phyloP scores from a whole-genome alignment of 2,888 invertebrate species.

The Bellardia pandia region DNA sequence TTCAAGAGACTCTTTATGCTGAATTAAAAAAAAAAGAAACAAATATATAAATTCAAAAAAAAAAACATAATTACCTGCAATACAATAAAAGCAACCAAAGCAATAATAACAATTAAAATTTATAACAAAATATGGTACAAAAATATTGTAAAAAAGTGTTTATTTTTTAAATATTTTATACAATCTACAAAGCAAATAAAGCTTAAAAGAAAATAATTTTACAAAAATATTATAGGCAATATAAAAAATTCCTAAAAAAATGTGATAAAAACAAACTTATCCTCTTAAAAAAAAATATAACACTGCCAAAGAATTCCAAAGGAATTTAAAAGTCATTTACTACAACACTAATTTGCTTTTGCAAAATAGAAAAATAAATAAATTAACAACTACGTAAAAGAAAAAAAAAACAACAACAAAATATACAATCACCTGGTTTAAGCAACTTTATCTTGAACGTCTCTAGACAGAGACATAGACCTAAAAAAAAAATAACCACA shows the following conservation, averaged over 20 bases:
- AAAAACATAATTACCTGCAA: constrained; percentile 51
- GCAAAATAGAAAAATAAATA: neutral
- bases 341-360: constrained; percentile 15
- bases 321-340: constrained; percentile 19
- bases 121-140: constrained; percentile 10
- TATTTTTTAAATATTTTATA: neutral
- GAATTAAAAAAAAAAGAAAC: constrained; percentile 1
- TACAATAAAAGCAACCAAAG: constrained; percentile 16
- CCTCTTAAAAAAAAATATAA: neutral
- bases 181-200: neutral
- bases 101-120: neutral
- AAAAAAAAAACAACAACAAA: neutral
- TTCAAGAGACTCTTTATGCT: neutral
- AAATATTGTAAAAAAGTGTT: neutral
- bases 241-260: neutral
- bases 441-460: neutral
- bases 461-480: neutral
- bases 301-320: neutral
- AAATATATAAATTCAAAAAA: neutral
- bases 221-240: neutral
- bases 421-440: neutral
- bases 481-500: neutral
- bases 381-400: neutral
- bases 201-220: neutral
- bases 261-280: neutral